Percentiles rank a stretch among this genome's conserved stretches.
These are phyloP conservation scores for Picus viridis DNA, from an alignment of 2,797 vertebrate species.

Conservation along the genomic window DNA sequence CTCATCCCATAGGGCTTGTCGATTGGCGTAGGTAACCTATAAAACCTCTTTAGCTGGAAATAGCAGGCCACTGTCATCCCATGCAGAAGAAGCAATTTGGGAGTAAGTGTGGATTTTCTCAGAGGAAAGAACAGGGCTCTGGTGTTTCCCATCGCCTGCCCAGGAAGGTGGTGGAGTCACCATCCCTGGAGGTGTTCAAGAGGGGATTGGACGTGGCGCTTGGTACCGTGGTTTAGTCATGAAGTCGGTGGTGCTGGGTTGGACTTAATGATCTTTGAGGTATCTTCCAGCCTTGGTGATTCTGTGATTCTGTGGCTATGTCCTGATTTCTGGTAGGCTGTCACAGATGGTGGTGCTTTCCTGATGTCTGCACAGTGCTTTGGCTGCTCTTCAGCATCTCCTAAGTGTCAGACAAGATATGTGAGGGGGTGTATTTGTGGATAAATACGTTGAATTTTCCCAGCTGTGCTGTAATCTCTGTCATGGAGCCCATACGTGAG, in stretches of 20 bases:
- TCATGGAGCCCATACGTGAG: not conserved
- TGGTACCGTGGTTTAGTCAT: no score
- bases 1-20: not conserved
- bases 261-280: no score
- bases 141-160: not conserved
- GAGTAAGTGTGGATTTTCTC: not conserved
- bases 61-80: not conserved
- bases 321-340: not conserved
- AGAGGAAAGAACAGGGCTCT: not conserved
- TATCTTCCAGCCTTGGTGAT: no score
- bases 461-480: not conserved
- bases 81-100: not conserved
- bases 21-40: not conserved
- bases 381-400: not conserved
- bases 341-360: not conserved
- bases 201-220: no score
- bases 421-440: not conserved
- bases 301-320: accelerated
- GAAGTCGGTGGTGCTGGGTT: no score
- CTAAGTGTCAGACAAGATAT: not conserved
- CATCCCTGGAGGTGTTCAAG: no score
- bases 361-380: accelerated
- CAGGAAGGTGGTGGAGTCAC: no score
- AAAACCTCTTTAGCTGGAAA: not conserved
- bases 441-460: not conserved